Evolutionary conservation across 2,113 vertebrate genomes (phyloP).

Genomic region (Pyrgilauda ruficollis): DNA sequence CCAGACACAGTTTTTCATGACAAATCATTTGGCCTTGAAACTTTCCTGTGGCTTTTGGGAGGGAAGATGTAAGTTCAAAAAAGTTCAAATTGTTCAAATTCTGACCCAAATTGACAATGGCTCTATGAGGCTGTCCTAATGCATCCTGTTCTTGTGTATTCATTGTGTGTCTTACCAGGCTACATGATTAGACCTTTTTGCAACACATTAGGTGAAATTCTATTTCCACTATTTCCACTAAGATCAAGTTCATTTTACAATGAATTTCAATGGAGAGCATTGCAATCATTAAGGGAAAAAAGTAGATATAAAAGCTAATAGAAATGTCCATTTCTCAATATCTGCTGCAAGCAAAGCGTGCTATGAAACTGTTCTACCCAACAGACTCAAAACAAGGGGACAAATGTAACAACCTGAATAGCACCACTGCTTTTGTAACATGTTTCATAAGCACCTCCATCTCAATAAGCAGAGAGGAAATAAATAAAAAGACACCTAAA

Average conservation of each 20-base stretch:
- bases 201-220: neutral
- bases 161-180: neutral
- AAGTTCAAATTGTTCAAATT: neutral
- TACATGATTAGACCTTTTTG: neutral
- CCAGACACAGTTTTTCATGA: neutral
- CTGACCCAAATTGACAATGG: neutral
- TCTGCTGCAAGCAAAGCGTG: neutral
- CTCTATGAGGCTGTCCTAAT: neutral
- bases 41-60: conserved; percentile 1
- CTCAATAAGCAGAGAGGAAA: neutral
- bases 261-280: neutral
- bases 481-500: neutral
- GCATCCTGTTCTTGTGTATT: neutral
- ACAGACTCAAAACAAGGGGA: neutral
- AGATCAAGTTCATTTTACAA: neutral
- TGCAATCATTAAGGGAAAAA: neutral
- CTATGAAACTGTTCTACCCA: neutral
- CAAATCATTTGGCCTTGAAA: neutral
- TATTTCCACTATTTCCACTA: neutral
- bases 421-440: neutral
- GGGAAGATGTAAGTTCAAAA: neutral
- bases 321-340: neutral
- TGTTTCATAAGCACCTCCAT: neutral
- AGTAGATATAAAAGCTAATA: neutral
- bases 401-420: neutral